Evolutionary conservation across 2,797 vertebrate species (phyloP).

Genomic region (Rhyacichthys aspro): DNA sequence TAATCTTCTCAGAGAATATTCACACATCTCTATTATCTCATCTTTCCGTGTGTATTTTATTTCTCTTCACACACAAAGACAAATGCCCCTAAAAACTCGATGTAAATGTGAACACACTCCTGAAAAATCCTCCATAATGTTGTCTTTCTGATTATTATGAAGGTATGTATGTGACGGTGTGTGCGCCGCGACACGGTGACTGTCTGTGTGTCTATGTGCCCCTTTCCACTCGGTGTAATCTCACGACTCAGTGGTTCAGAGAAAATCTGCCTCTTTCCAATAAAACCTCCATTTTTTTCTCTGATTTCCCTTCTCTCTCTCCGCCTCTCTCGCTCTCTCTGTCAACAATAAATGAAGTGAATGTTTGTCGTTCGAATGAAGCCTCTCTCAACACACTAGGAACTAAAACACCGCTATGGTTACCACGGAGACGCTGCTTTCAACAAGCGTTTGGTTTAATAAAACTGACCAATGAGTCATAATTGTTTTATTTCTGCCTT

Average conservation of each 20-base stretch:
- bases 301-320: slow-evolving; percentile 22
- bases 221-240: slow-evolving; percentile 76
- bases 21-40: too few relatives aligned
- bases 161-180: slow-evolving; percentile 10
- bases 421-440: slow-evolving; percentile 46
- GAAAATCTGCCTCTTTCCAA: slow-evolving; percentile 80
- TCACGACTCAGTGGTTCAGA: slow-evolving; percentile 82
- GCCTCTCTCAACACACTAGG: slow-evolving; percentile 31
- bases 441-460: slow-evolving; percentile 24
- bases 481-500: too few relatives aligned
- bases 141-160: slow-evolving; percentile 19
- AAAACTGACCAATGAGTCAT: too few relatives aligned
- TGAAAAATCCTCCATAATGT: slow-evolving; percentile 1
- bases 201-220: slow-evolving; percentile 32
- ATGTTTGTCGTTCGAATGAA: slow-evolving; percentile 62
- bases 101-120: too few relatives aligned
- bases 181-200: background rate
- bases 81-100: too few relatives aligned
- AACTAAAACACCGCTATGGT: slow-evolving; percentile 35
- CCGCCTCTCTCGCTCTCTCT: slow-evolving; percentile 14
- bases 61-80: too few relatives aligned
- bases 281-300: slow-evolving; percentile 66
- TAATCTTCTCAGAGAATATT: too few relatives aligned
- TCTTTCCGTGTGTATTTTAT: too few relatives aligned
- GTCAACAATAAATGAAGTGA: slow-evolving; percentile 64